Conservation (phyloP, 2,888 invertebrate species). For the Thecocarcelia acutangulata region DNA sequence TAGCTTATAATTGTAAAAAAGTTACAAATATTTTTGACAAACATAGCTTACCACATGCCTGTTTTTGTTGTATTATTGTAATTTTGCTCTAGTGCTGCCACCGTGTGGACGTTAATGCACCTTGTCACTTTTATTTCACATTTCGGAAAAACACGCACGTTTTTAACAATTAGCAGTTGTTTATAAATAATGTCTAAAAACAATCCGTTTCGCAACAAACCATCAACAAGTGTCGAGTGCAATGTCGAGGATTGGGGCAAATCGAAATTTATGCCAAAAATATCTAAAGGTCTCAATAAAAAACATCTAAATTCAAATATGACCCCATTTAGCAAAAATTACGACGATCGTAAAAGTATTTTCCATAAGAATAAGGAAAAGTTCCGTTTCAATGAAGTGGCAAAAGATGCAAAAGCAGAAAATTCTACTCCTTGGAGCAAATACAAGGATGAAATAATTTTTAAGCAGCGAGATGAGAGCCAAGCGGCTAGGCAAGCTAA, state of each 20-base stretch:
- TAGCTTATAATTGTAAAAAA: too few species aligned
- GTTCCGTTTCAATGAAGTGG: slow-evolving; percentile 62
- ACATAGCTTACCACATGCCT: too few species aligned
- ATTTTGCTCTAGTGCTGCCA: too few species aligned
- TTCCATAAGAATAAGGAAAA: slow-evolving; percentile 58
- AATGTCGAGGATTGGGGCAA: slow-evolving; percentile 67
- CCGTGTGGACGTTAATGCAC: too few species aligned
- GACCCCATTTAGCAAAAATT: slow-evolving; percentile 16
- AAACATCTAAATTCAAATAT: not conserved
- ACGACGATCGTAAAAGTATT: not conserved
- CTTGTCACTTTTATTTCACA: too few species aligned
- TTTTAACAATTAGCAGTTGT: too few species aligned
- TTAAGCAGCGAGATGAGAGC: slow-evolving; percentile 71
- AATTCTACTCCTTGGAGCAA: slow-evolving; percentile 76
- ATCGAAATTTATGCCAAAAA: slow-evolving; percentile 65
- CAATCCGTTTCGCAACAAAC: slow-evolving; percentile 58
- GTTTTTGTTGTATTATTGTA: too few species aligned
- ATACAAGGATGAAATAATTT: slow-evolving; percentile 75
- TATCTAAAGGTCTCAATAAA: slow-evolving; percentile 5
- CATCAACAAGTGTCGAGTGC: slow-evolving; percentile 9
- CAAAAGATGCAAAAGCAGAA: slow-evolving; percentile 62
- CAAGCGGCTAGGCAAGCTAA: slow-evolving; percentile 59
- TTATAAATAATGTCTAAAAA: slow-evolving; percentile 1
- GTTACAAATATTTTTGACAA: too few species aligned
- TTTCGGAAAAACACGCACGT: too few species aligned